phyloP scores from a whole-genome alignment of 53 echinoderm and acorn worm genomes.

The Paelopatides confundens region DNA sequence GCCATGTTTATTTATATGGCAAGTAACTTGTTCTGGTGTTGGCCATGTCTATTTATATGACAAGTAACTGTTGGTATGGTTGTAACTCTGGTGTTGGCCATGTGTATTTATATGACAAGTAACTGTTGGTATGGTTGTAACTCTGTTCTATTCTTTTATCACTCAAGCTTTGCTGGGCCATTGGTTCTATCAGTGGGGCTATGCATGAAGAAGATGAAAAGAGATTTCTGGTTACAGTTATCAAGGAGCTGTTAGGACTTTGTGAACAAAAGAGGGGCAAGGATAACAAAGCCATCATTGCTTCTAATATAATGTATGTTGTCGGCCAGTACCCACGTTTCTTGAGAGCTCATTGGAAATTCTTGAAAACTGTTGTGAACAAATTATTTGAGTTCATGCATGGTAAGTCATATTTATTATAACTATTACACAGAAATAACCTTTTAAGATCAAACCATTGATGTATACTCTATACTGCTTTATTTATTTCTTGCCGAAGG shows the following conservation, averaged over 20 bases:
- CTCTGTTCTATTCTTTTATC: no score
- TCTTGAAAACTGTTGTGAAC: slow-evolving; percentile 98
- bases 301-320: slow-evolving; percentile 99
- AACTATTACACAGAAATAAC: background rate
- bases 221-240: slow-evolving; percentile 93
- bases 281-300: slow-evolving; percentile 99
- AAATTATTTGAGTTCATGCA: slow-evolving; percentile 99
- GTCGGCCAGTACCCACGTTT: slow-evolving; percentile 98
- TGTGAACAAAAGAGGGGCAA: slow-evolving; percentile 98
- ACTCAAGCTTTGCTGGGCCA: slow-evolving; percentile 93
- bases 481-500: no score
- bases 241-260: slow-evolving; percentile 95
- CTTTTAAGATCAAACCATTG: background rate
- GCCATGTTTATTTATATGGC: no score
- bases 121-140: no score
- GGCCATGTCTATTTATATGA: background rate
- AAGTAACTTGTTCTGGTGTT: no score
- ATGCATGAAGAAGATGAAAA: slow-evolving; percentile 99
- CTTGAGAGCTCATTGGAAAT: slow-evolving; percentile 98
- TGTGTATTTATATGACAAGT: no score
- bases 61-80: no score
- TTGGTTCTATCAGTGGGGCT: slow-evolving; percentile 98
- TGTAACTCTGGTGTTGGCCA: no score
- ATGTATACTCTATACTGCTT: no score
- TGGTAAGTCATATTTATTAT: slow-evolving; percentile 63